Percentiles rank a stretch among this genome's conserved stretches.
Evolutionary conservation across 2,888 invertebrate genomes (phyloP).

Genomic region (Drosophila cognata): DNA sequence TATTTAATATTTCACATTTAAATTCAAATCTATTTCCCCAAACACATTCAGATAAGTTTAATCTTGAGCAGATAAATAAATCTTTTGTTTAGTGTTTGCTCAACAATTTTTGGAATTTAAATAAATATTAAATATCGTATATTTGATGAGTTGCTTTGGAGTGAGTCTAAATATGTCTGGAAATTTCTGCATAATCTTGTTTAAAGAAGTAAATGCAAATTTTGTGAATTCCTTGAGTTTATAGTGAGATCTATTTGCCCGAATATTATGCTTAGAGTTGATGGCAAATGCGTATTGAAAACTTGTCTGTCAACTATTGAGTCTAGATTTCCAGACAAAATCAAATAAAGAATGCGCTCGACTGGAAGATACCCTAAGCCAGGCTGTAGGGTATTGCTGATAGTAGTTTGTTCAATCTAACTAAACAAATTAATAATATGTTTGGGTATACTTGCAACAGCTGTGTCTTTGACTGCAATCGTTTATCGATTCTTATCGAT

Average conservation of each 20-base stretch:
- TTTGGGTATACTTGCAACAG: too few species aligned
- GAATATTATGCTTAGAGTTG: not conserved
- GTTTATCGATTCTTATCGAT: not conserved
- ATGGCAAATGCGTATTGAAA: conserved; percentile 31
- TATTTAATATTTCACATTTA: not conserved
- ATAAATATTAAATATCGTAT: too few species aligned
- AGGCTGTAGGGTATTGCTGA: not conserved
- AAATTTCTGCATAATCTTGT: not conserved
- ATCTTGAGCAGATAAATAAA: too few species aligned
- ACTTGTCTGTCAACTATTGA: conserved; percentile 39
- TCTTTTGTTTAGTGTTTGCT: not conserved
- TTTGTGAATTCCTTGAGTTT: not conserved
- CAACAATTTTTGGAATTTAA: too few species aligned
- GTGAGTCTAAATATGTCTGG: not conserved
- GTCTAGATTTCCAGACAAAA: not conserved
- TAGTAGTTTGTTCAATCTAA: not conserved
- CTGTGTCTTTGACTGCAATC: not conserved
- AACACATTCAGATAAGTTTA: too few species aligned
- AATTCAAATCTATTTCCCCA: not conserved
- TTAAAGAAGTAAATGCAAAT: not conserved
- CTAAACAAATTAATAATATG: not conserved
- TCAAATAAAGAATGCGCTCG: conserved; percentile 1
- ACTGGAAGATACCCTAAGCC: not conserved
- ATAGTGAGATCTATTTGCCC: not conserved
- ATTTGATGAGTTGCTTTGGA: too few species aligned